A percentile compares a stretch with the other conserved stretches of the same genome.
Evolutionary conservation across 2,113 vertebrate species (phyloP).

Genomic region (Channa argus): DNA sequence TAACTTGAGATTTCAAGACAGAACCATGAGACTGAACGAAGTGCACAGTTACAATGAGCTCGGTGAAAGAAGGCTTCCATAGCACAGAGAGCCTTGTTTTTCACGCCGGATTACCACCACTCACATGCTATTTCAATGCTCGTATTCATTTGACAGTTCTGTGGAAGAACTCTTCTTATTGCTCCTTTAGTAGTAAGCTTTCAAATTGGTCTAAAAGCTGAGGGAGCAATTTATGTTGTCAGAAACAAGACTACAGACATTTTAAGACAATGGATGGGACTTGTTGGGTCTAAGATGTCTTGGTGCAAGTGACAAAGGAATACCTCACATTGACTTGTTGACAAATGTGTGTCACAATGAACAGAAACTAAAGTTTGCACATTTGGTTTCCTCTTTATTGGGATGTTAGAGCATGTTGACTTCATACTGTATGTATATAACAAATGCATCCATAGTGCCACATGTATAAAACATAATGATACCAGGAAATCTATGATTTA

Average conservation of each 20-base stretch:
- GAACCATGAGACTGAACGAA: background rate
- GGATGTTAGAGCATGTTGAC: background rate
- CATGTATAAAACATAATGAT: background rate
- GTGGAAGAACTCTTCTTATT: slow-evolving; percentile 35
- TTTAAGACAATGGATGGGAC: slow-evolving; percentile 25
- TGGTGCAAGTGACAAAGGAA: background rate
- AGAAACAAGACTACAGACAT: slow-evolving; percentile 9
- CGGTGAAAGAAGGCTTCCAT: background rate
- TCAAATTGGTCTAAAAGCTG: slow-evolving; percentile 34
- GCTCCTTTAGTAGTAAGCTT: slow-evolving; percentile 7
- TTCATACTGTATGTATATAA: background rate
- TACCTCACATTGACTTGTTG: background rate
- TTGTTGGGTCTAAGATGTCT: background rate
- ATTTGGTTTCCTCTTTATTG: background rate
- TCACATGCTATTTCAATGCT: slow-evolving; percentile 1
- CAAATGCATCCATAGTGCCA: background rate
- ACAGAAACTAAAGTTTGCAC: background rate
- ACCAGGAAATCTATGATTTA: background rate
- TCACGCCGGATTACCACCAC: background rate
- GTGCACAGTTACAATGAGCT: background rate
- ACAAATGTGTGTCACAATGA: background rate
- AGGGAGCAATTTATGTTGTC: slow-evolving; percentile 35
- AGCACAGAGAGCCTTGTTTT: slow-evolving; percentile 1
- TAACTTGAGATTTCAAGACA: background rate
- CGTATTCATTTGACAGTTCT: slow-evolving; percentile 30